Evolutionary conservation across 1,140 invertebrate species (phyloP), one percentile per base, ranked within the genome.

Genomic region (Stegodyphus dumicola): DNA sequence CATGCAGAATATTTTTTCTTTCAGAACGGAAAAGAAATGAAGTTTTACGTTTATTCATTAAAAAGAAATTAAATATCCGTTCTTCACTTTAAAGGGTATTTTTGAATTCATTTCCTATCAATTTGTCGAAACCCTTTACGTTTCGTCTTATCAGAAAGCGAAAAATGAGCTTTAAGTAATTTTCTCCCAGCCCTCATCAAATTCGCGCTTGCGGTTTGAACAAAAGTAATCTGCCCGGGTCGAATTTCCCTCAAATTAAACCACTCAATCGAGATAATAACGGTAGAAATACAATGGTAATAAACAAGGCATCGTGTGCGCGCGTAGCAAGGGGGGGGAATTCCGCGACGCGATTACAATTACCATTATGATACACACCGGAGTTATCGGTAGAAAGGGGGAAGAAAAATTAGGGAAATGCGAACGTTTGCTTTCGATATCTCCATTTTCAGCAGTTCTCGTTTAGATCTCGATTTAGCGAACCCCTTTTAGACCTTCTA

Each of bases 31-130:
- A 33, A 33, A 33, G 33, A 3, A 33, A 33, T 33, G 33, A 33
- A 33, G 33, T 33, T 33, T 33, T 64, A 5, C n/a, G 11, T 64
- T 67, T 10, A 11, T 11, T 2, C 69, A 49, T 71, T 71, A 71
- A 71, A 78, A 66, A 0, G 65, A 78, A 78, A 78, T 78, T 78
- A 78, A 78, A 69, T 33, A 18, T 10, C 65, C 17, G 10, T 69
- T 33, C 77, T 11, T n/a, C 52, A 54, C 9, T 71, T 51, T 9
- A 18, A 51, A n/a, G 6, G 15, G 65, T 15, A 54, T 9, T 10
- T 77, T 67, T 7, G 13, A 10, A 52, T 54, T 78, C 65, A 11
- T 18, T 17, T 67, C 10, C 54, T 18, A 67, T 78, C 77, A 53
- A 15, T 51, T 15, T 18, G 51, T 17, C 52, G 49, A 67, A 78